Conservation (phyloP, 2,888 invertebrate genomes). For the Deilephila porcellus region DNA sequence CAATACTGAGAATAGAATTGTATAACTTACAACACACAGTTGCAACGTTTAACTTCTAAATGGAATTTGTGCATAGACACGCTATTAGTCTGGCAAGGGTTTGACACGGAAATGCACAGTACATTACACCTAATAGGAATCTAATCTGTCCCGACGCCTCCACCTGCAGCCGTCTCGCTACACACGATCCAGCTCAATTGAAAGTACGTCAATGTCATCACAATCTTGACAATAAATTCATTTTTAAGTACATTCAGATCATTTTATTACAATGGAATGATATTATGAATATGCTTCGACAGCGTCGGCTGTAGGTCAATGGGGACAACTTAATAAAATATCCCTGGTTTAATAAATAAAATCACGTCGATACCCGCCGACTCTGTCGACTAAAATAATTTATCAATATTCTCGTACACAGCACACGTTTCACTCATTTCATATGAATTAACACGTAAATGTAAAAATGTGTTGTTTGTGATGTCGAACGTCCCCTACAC, state of each 20-base stretch:
- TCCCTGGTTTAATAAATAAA: background rate
- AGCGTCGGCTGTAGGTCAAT: slow-evolving; percentile 9
- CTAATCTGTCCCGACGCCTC: slow-evolving; percentile 40
- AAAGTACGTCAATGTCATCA: background rate
- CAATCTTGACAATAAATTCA: background rate
- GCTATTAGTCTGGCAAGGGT: slow-evolving; percentile 41
- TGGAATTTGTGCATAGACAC: slow-evolving; percentile 51
- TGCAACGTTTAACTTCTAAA: slow-evolving; percentile 40
- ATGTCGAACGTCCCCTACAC: slow-evolving; percentile 3
- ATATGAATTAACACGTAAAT: slow-evolving; percentile 4
- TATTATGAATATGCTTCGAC: slow-evolving; percentile 4
- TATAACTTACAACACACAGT: slow-evolving; percentile 52
- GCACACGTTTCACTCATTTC: background rate
- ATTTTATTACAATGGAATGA: slow-evolving; percentile 20
- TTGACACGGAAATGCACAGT: slow-evolving; percentile 38
- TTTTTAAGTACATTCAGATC: slow-evolving; percentile 22
- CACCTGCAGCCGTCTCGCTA: background rate
- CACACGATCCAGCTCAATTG: no score
- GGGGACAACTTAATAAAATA: background rate
- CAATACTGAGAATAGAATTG: slow-evolving; percentile 74
- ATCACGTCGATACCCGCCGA: background rate
- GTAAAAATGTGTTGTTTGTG: slow-evolving; percentile 10
- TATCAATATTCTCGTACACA: slow-evolving; percentile 6
- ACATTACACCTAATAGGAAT: slow-evolving; percentile 60
- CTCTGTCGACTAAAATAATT: background rate